Conservation (phyloP, 2,888 invertebrate species). For the Drosophila barbarae region DNA sequence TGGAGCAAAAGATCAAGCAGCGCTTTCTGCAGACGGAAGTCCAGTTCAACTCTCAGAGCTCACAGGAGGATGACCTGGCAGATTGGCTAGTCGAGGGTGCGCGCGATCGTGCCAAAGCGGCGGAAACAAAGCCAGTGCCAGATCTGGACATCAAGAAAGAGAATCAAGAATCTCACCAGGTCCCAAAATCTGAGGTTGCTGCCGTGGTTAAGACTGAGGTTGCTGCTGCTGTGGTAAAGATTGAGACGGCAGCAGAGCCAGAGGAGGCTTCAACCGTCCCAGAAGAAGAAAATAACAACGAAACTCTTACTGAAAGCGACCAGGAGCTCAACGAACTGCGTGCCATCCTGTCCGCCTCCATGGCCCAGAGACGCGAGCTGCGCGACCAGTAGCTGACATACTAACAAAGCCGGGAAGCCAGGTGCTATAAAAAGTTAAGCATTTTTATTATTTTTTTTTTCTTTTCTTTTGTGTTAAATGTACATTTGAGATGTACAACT, state of each 20-base stretch:
- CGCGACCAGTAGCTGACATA: background rate
- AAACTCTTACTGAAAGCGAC: background rate
- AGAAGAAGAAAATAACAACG: background rate
- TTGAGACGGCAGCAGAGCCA: background rate
- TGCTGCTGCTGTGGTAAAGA: background rate
- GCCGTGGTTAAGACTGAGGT: background rate
- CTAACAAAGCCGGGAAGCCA: background rate
- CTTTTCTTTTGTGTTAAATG: background rate
- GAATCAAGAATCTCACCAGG: background rate
- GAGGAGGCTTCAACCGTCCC: background rate
- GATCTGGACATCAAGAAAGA: background rate
- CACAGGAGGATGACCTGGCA: slow-evolving; percentile 46
- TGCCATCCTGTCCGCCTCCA: background rate
- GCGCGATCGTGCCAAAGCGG: background rate
- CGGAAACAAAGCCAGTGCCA: background rate
- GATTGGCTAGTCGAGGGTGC: background rate
- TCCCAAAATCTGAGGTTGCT: background rate
- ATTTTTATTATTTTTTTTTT: background rate
- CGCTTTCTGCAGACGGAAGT: slow-evolving; percentile 50
- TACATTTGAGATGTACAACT: slow-evolving; percentile 1
- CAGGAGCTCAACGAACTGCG: slow-evolving; percentile 3
- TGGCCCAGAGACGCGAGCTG: background rate
- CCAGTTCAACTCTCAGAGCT: slow-evolving; percentile 72
- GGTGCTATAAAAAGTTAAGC: background rate
- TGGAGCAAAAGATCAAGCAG: slow-evolving; percentile 55